Evolutionary conservation across 2,888 invertebrate species (phyloP), one percentile per base, ranked within the genome.

Genomic region (Pyrgus malvae): DNA sequence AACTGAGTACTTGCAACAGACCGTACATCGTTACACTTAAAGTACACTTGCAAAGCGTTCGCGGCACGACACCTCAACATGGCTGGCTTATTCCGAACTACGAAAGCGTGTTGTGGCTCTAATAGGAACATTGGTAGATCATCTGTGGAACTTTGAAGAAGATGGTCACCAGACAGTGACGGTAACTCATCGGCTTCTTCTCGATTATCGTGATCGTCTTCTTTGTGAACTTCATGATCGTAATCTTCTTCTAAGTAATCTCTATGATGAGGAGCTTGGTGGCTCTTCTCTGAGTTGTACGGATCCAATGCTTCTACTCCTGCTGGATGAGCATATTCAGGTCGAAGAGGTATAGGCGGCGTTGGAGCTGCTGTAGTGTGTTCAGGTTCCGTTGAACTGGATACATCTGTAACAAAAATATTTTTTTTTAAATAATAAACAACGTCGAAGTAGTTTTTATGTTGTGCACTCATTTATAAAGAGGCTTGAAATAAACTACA

Each of bases 41-140:
- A 98, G 79, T 95, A 95, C 64, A 98, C 92, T 92, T 93, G 91
- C 29, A 98, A 91, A 19, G 98, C 97, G 82, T 97, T 96, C 14
- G 97, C 95, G 2, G 97, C 98, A 62, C 96, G 94, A 83, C 99
- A 99, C 66, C 94, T 94, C 42, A 99, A 91, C 29, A 94, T 93
- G 1, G 97, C 98, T 25, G 98, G 97, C 65, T 96, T 95, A 79
- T 95, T 97, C 76, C 97, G 95, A 40, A 98, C 95, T 64, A 99
- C 97, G 86, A 94, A 99, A 8, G 96, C 93, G 74, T 96, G 94
- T 67, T 95, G 93, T 1, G 98, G 98, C 74, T 98, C 97, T 60
- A 94, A 91, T 37, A 97, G 92, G 80, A 98, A 98, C 71, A 96
- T 94, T 25, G 98, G 98, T 57, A 96, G 82, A 61, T 95, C 93